These are phyloP conservation scores for Tragelaphus imberbis DNA, from an alignment of 2,113 vertebrate species.

Conservation along the genomic window DNA sequence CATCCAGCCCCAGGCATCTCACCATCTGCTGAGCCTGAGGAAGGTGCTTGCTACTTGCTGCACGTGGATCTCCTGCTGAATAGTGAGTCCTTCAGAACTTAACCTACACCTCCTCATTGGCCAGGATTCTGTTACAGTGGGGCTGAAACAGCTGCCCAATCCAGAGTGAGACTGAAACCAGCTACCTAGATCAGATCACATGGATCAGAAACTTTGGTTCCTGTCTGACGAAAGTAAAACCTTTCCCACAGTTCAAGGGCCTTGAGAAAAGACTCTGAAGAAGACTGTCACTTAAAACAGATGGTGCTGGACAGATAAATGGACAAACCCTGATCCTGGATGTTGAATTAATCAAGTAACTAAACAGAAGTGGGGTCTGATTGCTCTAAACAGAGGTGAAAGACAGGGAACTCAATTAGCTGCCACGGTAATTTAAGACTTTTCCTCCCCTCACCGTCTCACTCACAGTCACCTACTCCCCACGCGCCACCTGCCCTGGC, in stretches of 20 bases:
- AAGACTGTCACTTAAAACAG: not conserved
- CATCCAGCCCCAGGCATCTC: not conserved
- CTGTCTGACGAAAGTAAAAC: not conserved
- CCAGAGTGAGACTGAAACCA: not conserved
- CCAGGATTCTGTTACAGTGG: not conserved
- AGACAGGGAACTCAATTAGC: not conserved
- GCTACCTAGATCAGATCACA: not conserved
- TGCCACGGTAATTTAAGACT: not conserved
- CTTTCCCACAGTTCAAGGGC: not conserved
- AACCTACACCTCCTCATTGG: not conserved
- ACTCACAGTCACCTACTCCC: not conserved
- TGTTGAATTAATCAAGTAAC: not conserved
- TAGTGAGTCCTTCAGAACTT: not conserved
- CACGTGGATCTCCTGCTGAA: not conserved
- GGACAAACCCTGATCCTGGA: not conserved
- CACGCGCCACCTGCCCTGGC: rapidly evolving
- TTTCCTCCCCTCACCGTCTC: not conserved
- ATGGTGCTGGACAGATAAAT: not conserved
- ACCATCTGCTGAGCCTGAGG: not conserved
- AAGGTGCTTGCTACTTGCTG: not conserved
- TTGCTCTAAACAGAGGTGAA: not conserved
- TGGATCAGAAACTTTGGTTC: not conserved
- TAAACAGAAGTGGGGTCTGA: not conserved
- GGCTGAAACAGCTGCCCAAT: not conserved
- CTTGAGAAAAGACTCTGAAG: not conserved